phyloP scores from a whole-genome alignment of 2,797 vertebrate genomes.

The Siniperca scherzeri region DNA sequence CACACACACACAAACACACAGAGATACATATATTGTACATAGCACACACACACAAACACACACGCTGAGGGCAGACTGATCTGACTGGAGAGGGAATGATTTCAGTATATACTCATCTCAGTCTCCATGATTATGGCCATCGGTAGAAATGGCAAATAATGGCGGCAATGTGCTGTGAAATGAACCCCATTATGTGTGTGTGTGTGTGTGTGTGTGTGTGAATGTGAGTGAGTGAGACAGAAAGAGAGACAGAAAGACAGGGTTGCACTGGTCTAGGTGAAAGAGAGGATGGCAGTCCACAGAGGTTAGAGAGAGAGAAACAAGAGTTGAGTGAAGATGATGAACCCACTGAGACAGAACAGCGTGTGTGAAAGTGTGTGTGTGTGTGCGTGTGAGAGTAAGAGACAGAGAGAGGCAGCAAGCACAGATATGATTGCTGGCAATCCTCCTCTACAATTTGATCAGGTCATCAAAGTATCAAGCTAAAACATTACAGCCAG shows the following conservation, averaged over 20 bases:
- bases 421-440: slow-evolving; percentile 56
- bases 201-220: slow-evolving; percentile 38
- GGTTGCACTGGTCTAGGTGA: slow-evolving; percentile 10
- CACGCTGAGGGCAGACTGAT: slow-evolving; percentile 60
- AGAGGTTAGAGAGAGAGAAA: slow-evolving; percentile 50
- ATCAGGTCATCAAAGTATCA: slow-evolving; percentile 68
- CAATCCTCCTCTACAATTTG: slow-evolving; percentile 64
- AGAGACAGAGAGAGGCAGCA: slow-evolving; percentile 12
- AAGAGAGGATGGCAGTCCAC: slow-evolving; percentile 22
- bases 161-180: slow-evolving; percentile 82
- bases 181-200: slow-evolving; percentile 70
- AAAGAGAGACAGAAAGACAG: background rate
- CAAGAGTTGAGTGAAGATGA: slow-evolving; percentile 51
- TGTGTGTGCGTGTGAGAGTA: slow-evolving; percentile 8
- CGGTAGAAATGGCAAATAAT: slow-evolving; percentile 81
- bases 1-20: background rate
- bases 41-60: slow-evolving; percentile 16
- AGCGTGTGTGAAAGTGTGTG: background rate
- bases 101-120: slow-evolving; percentile 71
- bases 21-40: background rate
- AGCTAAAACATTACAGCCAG: slow-evolving; percentile 45
- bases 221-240: background rate
- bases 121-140: slow-evolving; percentile 74
- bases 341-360: slow-evolving; percentile 52
- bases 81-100: slow-evolving; percentile 70